A percentile compares a stretch with the other conserved stretches of the same genome.
Evolutionary conservation across 2,888 invertebrate genomes (phyloP).

Genomic region (Cantharis rufa): DNA sequence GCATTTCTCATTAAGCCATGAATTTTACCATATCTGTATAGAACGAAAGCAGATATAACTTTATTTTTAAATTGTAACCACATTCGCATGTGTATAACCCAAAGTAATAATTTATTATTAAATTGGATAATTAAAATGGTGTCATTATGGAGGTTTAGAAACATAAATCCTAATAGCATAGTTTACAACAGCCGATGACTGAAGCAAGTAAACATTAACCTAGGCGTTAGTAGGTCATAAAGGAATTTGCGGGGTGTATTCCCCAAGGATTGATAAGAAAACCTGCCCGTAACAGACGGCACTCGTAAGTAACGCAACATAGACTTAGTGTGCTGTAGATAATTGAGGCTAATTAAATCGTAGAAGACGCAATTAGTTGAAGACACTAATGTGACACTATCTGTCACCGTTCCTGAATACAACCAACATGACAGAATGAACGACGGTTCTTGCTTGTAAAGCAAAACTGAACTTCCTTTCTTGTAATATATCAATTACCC

Average conservation of each 20-base stretch:
- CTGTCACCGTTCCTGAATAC: conserved; percentile 39
- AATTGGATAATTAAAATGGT: not conserved
- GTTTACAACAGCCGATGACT: conserved; percentile 8
- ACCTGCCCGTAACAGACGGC: conserved; percentile 34
- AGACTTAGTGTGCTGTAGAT: conserved; percentile 37
- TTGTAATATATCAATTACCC: conserved; percentile 26
- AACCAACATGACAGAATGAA: conserved; percentile 34
- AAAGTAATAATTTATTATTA: not conserved
- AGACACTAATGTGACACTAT: conserved; percentile 41
- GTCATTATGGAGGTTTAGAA: not conserved
- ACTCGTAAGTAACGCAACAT: conserved; percentile 33
- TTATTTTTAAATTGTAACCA: not conserved
- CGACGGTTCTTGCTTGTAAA: conserved; percentile 22
- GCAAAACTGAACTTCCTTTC: conserved; percentile 25
- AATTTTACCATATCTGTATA: not conserved
- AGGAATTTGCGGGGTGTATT: conserved; percentile 17
- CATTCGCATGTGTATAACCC: not conserved
- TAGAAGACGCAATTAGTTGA: conserved; percentile 42
- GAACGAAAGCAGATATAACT: not conserved
- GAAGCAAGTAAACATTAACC: conserved; percentile 16
- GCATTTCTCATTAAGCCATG: not conserved
- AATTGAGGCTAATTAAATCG: conserved; percentile 45
- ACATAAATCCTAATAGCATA: conserved; percentile 9
- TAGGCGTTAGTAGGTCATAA: conserved; percentile 21
- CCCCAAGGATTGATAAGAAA: conserved; percentile 28